Percentiles rank a stretch among this genome's conserved stretches.
Evolutionary conservation across 2,797 vertebrate species (phyloP).

Genomic region (Sebastolobus alascanus): DNA sequence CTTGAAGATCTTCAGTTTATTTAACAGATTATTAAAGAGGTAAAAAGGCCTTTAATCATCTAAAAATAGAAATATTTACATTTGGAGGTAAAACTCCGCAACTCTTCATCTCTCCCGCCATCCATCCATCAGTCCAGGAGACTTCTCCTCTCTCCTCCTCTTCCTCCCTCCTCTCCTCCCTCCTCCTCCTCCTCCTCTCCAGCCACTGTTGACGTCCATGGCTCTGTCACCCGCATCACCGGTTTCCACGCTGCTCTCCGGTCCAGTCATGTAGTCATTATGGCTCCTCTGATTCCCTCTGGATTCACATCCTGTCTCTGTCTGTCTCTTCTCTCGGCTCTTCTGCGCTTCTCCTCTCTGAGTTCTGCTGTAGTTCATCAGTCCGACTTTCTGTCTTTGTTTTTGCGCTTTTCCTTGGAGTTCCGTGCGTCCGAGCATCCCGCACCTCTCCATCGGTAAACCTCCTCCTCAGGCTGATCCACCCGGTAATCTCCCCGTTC

Average conservation of each 20-base stretch:
- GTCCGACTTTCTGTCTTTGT: conserved; percentile 11
- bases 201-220: conserved; percentile 61
- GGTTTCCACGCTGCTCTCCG: conserved; percentile 46
- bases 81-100: background rate
- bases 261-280: conserved; percentile 57
- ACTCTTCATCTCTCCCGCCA: background rate
- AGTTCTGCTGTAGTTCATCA: conserved; percentile 4
- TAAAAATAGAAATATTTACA: background rate
- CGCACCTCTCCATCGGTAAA: background rate
- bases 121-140: background rate
- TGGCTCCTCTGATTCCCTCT: conserved; percentile 20
- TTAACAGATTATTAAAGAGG: background rate
- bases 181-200: conserved; percentile 41
- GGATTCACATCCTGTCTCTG: conserved; percentile 7
- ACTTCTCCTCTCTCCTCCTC: background rate
- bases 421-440: conserved; percentile 34
- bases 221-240: conserved; percentile 56
- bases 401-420: conserved; percentile 42
- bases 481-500: background rate
- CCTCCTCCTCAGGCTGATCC: conserved; percentile 21
- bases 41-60: background rate
- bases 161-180: background rate
- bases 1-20: background rate
- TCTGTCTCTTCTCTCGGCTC: background rate
- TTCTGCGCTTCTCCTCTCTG: background rate